phyloP scores from a whole-genome alignment of 2,113 vertebrate genomes.

The Bubo bubo region DNA sequence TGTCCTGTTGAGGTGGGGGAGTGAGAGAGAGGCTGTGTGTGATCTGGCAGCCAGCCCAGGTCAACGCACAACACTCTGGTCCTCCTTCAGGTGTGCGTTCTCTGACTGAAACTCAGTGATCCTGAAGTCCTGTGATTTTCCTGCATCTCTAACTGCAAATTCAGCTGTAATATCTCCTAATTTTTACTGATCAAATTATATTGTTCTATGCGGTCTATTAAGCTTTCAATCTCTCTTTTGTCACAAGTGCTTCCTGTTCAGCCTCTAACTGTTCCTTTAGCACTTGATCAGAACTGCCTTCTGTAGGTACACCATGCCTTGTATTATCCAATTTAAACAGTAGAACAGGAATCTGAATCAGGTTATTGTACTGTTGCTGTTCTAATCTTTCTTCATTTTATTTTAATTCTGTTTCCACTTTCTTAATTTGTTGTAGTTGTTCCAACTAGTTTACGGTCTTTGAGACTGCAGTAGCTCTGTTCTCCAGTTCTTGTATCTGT shows the following conservation, averaged over 20 bases:
- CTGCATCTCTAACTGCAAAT: constrained; percentile 73
- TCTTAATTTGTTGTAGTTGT: constrained; percentile 75
- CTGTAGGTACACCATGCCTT: constrained; percentile 60
- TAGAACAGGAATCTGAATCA: constrained; percentile 81
- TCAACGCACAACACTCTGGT: background rate
- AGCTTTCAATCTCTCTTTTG: constrained; percentile 76
- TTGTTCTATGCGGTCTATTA: constrained; percentile 75
- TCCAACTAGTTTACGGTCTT: constrained; percentile 69
- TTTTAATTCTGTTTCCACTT: constrained; percentile 74
- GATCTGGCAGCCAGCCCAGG: background rate
- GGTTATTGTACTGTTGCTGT: constrained; percentile 79
- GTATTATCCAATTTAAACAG: constrained; percentile 83
- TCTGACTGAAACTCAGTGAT: constrained; percentile 68
- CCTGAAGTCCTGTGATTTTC: constrained; percentile 41
- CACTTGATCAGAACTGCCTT: constrained; percentile 46
- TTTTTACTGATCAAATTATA: constrained; percentile 75
- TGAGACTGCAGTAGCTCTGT: constrained; percentile 53
- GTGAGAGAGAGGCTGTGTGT: background rate
- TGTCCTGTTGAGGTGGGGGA: background rate
- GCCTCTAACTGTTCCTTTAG: constrained; percentile 71
- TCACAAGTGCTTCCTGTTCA: constrained; percentile 69
- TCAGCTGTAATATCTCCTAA: constrained; percentile 75
- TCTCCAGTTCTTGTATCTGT: constrained; percentile 76
- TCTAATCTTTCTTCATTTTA: constrained; percentile 83
- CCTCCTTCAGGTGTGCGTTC: constrained; percentile 54